phyloP scores from a whole-genome alignment of 1,140 invertebrate genomes.

The Globodera ellingtonae region DNA sequence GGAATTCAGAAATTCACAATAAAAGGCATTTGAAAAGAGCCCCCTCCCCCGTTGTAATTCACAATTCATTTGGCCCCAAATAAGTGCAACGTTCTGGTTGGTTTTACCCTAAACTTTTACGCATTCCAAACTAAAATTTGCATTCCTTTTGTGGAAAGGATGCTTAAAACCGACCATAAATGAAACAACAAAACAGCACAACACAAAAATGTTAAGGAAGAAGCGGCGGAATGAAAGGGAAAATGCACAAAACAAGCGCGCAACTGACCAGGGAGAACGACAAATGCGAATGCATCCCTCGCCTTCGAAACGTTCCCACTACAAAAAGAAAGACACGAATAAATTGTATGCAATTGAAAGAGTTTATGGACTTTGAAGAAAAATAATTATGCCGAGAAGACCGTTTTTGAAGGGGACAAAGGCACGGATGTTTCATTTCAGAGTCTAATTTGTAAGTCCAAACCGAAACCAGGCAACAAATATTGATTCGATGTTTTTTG shows the following conservation, averaged over 20 bases:
- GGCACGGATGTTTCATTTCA: not conserved
- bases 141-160: too few relatives aligned
- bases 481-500: too few relatives aligned
- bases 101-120: too few relatives aligned
- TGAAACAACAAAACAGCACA: not conserved
- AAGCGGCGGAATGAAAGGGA: not conserved
- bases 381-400: not conserved
- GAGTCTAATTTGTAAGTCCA: not conserved
- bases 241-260: conserved; percentile 15
- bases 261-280: conserved; percentile 45
- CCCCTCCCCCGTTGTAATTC: too few relatives aligned
- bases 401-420: not conserved
- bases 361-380: not conserved
- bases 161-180: too few relatives aligned
- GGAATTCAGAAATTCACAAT: too few relatives aligned
- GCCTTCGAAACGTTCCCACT: conserved; percentile 39
- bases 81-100: too few relatives aligned
- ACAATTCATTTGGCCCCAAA: too few relatives aligned
- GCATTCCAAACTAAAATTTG: too few relatives aligned
- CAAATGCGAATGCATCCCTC: conserved; percentile 36
- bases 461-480: conserved; percentile 2
- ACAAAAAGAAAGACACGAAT: conserved; percentile 33
- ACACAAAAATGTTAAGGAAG: too few relatives aligned
- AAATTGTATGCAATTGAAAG: conserved; percentile 6
- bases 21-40: too few relatives aligned